Conservation (phyloP, 2,888 invertebrate species). For the Mythimna pallens region DNA sequence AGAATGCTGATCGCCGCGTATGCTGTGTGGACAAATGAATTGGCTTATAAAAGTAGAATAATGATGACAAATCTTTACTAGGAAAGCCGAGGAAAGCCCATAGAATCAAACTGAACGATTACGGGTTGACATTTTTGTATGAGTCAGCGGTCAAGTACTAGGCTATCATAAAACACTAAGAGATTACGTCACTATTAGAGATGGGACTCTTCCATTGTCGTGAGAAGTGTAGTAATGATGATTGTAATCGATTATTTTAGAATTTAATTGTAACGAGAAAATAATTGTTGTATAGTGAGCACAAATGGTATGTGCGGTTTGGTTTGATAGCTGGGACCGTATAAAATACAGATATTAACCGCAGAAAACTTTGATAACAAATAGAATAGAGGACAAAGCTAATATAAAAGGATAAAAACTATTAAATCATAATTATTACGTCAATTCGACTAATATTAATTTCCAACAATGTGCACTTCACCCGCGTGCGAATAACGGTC, state of each 20-base stretch:
- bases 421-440: too few species aligned
- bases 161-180: conserved; percentile 19
- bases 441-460: neutral
- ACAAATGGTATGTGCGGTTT: neutral
- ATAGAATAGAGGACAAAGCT: neutral
- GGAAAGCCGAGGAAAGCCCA: neutral
- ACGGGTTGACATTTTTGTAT: conserved; percentile 19
- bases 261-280: neutral
- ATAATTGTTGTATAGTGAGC: neutral
- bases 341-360: neutral
- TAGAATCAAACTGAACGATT: neutral
- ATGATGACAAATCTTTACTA: neutral
- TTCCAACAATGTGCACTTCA: neutral
- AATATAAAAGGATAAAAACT: neutral
- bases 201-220: conserved; percentile 22
- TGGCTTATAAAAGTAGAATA: neutral
- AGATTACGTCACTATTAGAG: conserved; percentile 7
- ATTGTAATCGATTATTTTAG: neutral
- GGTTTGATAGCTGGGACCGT: neutral
- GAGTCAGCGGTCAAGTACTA: conserved; percentile 37
- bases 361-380: conserved; percentile 5
- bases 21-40: too few species aligned
- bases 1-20: too few species aligned
- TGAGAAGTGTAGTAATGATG: neutral
- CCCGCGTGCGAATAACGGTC: too few species aligned